These are phyloP conservation scores for Melitaea cinxia DNA, from an alignment of 1,140 invertebrate species.

Conservation along the genomic window DNA sequence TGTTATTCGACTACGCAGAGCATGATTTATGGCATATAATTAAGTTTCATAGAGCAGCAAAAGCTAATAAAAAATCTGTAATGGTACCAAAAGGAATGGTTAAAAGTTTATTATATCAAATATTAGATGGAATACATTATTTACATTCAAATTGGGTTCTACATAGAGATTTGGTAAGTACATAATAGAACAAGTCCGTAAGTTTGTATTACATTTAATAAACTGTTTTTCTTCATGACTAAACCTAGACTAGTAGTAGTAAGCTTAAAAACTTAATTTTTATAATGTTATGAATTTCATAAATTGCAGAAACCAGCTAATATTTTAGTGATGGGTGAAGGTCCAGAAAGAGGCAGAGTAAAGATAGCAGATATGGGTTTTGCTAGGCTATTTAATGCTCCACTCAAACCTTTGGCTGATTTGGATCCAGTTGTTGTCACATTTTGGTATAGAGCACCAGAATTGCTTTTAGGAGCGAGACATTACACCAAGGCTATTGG, in stretches of 20 bases:
- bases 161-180: slow-evolving; percentile 96
- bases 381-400: slow-evolving; percentile 99
- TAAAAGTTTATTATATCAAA: slow-evolving; percentile 99
- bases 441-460: slow-evolving; percentile 99
- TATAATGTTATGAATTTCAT: slow-evolving; percentile 7
- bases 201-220: too few relatives aligned
- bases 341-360: slow-evolving; percentile 96
- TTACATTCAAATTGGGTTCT: slow-evolving; percentile 99
- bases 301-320: slow-evolving; percentile 96
- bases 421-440: slow-evolving; percentile 99
- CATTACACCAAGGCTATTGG: slow-evolving; percentile 99
- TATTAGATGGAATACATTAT: slow-evolving; percentile 99
- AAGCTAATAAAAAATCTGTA: slow-evolving; percentile 98
- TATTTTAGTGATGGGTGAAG: slow-evolving; percentile 99
- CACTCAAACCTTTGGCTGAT: slow-evolving; percentile 98
- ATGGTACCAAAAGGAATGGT: slow-evolving; percentile 99
- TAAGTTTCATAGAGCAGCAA: slow-evolving; percentile 99
- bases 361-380: slow-evolving; percentile 99
- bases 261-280: too few relatives aligned
- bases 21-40: slow-evolving; percentile 99
- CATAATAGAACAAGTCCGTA: too few relatives aligned
- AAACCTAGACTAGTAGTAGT: too few relatives aligned
- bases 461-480: slow-evolving; percentile 96
- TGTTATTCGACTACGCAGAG: slow-evolving; percentile 99
- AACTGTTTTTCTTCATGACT: too few relatives aligned